These are phyloP conservation scores for Myotis planiceps DNA, from an alignment of 2,797 vertebrate genomes.

Conservation along the genomic window DNA sequence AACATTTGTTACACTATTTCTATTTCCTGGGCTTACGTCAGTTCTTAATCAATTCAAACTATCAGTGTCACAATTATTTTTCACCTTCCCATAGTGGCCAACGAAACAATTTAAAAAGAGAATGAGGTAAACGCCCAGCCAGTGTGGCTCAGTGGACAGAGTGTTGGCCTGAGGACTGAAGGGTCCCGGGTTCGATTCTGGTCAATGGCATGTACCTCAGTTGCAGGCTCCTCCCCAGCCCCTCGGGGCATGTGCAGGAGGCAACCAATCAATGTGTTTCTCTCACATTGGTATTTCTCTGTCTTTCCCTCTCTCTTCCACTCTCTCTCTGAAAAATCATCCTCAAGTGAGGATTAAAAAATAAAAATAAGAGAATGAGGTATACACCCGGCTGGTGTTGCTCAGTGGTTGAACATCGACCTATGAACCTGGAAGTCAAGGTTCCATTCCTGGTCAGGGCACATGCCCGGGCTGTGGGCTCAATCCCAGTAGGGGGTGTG, in stretches of 20 bases:
- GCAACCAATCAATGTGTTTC: too few species aligned
- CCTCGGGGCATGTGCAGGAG: too few species aligned
- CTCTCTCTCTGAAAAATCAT: too few species aligned
- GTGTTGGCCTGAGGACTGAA: too few species aligned
- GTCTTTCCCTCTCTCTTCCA: too few species aligned
- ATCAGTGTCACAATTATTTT: conserved; percentile 15
- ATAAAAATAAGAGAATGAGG: too few species aligned
- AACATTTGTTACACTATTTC: conserved; percentile 26
- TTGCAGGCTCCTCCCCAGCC: too few species aligned
- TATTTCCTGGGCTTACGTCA: background rate
- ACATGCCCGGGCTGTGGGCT: background rate
- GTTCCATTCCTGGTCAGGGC: background rate
- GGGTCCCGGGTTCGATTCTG: too few species aligned
- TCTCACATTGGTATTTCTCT: too few species aligned
- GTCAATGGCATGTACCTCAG: too few species aligned
- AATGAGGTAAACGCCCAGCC: background rate
- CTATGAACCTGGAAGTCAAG: background rate
- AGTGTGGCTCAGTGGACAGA: too few species aligned
- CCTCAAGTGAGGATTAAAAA: too few species aligned
- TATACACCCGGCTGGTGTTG: background rate
- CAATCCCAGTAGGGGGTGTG: background rate
- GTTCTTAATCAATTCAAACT: conserved; percentile 45
- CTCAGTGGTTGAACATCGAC: background rate
- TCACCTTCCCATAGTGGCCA: background rate
- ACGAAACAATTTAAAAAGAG: conserved; percentile 22